Base-by-base conservation (phyloP, 2,888 invertebrate species). In the Diloba caeruleocephala region DNA sequence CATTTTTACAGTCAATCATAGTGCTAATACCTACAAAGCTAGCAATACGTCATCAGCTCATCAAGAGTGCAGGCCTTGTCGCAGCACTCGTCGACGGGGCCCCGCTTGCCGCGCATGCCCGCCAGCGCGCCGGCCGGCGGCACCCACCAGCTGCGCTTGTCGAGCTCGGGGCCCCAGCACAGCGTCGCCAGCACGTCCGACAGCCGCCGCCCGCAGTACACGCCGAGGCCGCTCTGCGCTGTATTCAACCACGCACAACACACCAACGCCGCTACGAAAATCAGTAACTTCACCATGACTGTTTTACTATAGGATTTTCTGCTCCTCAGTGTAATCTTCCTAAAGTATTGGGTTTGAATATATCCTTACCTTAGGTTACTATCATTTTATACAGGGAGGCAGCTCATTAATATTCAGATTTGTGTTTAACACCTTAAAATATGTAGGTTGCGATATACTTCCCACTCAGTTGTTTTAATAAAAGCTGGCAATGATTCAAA, bases 141-240 rank as follows among this genome's bases (percentile, higher is more conserved):
- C 42, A 45, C 15, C 69, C 64, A 72, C 70, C 73, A 73, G 1
- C 70, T 56, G 0, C 57, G 57, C 33, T 71, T 71, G 13, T 49
- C 23, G 5, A 52, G 12, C 14, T 53, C 51, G 0, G 48, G 12
- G 3, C 44, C 39, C 54, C 54, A 58, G 31, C 68, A 65, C 1
- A 69, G 5, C 13, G 37, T 0, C 0, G 51, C 44, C 29, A 65
- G 1, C 1, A 46, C 39, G 1, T 37, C 49, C 9, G 70, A 36
- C 1, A 65, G 26, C 7, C 45, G 41, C 12, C 58, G 42, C 4
- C 65, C 70, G 0, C 62, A 62, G 23, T 62, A 62, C 39, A 43
- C 32, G 14, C 43, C 29, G 7, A 45, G 61, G 1, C 42, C 54
- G 8, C 25, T 12, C 13, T 32, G 39, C 14, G 28, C 37, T 6